Percentiles rank a stretch among this genome's conserved stretches.
These are phyloP conservation scores for Atherinosoma microstoma DNA, from an alignment of 2,797 vertebrate genomes.

Conservation along the genomic window DNA sequence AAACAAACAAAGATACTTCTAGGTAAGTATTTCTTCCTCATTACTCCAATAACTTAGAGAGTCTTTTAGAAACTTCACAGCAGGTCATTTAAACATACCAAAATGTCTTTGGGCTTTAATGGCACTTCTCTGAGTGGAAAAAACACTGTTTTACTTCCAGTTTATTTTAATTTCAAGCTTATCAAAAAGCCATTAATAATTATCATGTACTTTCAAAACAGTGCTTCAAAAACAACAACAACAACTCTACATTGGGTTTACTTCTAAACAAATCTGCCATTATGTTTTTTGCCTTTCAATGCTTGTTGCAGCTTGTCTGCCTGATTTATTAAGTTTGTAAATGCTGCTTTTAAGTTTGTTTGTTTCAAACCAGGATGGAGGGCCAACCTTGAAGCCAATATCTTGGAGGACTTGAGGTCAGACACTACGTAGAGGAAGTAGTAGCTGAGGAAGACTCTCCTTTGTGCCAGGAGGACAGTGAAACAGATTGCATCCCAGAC, in stretches of 20 bases:
- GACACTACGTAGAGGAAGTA: slow-evolving; percentile 86
- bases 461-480: slow-evolving; percentile 82
- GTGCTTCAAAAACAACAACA: no score
- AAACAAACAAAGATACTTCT: not conserved
- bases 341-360: slow-evolving; percentile 1
- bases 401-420: slow-evolving; percentile 83
- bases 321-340: not conserved
- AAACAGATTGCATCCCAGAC: slow-evolving; percentile 86
- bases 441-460: slow-evolving; percentile 85
- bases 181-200: not conserved
- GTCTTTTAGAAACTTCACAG: not conserved
- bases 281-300: not conserved
- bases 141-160: no score
- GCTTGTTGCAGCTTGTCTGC: not conserved
- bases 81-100: not conserved
- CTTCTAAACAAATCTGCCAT: not conserved
- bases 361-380: not conserved
- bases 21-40: not conserved
- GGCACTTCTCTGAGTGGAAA: not conserved
- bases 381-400: slow-evolving; percentile 82
- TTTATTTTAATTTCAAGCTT: not conserved
- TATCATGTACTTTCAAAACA: no score
- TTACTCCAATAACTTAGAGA: not conserved
- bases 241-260: not conserved
- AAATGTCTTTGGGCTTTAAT: not conserved